Evolutionary conservation across 2,797 vertebrate genomes (phyloP), one percentile per base, ranked within the genome.

Genomic region (Eutrigla gurnardus): DNA sequence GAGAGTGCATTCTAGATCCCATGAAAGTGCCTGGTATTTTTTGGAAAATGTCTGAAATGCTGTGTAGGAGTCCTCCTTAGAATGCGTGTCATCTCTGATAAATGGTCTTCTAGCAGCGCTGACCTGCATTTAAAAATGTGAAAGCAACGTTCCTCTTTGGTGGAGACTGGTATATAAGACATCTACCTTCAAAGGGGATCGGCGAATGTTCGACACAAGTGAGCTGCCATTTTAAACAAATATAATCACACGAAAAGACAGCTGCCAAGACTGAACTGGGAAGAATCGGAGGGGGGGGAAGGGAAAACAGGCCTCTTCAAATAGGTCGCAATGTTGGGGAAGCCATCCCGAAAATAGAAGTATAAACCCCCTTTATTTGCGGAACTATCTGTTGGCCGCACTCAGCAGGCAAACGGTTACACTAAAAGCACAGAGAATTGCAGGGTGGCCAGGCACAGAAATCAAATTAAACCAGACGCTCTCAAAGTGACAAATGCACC

Each of bases 321-420:
- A 78, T 77, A 63, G 49, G 70, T 65, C 55, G 79, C 66, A 47
- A 71, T 81, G 86, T 84, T 47, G 86, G 85, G 72, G 91, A 71
- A 88, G 82, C 82, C 91, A 93, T 84, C 88, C 89, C 92, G 90
- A 93, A 94, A 94, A 94, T 92, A 85, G 87, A 84, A 91, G 84
- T 89, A 91, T 90, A 90, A 93, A 93, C 86, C 89, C 91, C 91
- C 63, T 92, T 91, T 91, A 94, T 94, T 94, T 95, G 92, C 82
- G 87, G 93, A 95, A 95, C 93, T 94, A 95, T 95, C 94, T 93
- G 84, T 88, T 88, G 88, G 88, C 88, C 57, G 90, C 94, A 94
- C 89, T 90, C 92, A 64, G 92, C 80, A 89, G 91, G 85, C 89
- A 89, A 25, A 83, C 37, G 83, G 92, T 92, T 92, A 89, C 88